Percentiles rank a stretch among this genome's conserved stretches.
These are phyloP conservation scores for Exephanes ischioxanthus DNA, from an alignment of 2,888 invertebrate species.

Conservation along the genomic window DNA sequence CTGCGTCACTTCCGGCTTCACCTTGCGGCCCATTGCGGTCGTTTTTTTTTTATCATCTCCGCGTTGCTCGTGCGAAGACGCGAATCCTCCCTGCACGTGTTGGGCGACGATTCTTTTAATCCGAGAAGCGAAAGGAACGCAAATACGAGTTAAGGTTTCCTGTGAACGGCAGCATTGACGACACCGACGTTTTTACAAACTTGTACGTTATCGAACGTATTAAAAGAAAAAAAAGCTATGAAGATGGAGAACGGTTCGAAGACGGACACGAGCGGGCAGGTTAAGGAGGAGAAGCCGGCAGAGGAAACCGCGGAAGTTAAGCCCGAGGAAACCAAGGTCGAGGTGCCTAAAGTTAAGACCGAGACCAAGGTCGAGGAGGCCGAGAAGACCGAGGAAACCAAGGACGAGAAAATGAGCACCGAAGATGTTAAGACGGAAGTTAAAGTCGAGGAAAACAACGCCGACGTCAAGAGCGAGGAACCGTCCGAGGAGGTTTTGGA, in stretches of 20 bases:
- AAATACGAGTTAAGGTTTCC: neutral
- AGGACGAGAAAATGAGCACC: conserved; percentile 40
- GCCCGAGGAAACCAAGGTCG: conserved; percentile 42
- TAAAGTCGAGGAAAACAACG: conserved; percentile 22
- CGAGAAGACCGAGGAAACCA: conserved; percentile 52
- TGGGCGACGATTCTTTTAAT: conserved; percentile 12
- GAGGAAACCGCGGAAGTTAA: conserved; percentile 12
- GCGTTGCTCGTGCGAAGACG: conserved; percentile 21
- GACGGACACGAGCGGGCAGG: conserved; percentile 59
- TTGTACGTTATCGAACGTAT: conserved; percentile 27
- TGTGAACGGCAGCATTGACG: neutral
- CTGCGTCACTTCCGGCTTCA: conserved; percentile 59
- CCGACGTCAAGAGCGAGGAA: conserved; percentile 57
- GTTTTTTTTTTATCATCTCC: neutral
- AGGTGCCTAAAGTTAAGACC: conserved; percentile 68
- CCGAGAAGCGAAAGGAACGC: neutral
- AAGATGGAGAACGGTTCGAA: conserved; percentile 77
- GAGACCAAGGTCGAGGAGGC: conserved; percentile 27
- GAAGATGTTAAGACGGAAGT: conserved; percentile 28
- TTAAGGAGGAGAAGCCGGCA: conserved; percentile 60
- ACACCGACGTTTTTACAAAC: neutral
- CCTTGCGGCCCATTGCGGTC: conserved; percentile 8
- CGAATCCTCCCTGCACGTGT: conserved; percentile 51
- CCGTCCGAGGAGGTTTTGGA: conserved; percentile 73
- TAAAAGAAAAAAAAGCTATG: neutral